Conservation (phyloP, 2,797 vertebrate genomes). For the Myioborus miniatus region DNA sequence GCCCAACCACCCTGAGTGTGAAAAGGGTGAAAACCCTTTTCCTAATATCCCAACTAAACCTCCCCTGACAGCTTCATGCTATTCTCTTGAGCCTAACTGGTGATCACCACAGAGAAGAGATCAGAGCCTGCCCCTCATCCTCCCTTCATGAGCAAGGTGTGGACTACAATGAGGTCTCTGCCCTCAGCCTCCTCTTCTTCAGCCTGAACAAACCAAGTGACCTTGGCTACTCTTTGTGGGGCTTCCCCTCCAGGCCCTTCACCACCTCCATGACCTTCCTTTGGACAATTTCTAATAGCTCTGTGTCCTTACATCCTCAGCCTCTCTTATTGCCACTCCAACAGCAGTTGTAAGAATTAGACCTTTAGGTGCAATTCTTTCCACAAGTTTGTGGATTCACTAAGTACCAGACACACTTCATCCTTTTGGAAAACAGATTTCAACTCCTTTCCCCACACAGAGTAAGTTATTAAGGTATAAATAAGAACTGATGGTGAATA, state of each 20-base stretch:
- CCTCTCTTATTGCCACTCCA: not conserved
- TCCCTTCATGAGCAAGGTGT: not conserved
- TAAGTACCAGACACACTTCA: not conserved
- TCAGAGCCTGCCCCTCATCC: not conserved
- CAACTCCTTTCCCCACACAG: not conserved
- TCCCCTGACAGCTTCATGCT: not conserved
- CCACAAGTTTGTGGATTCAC: not conserved
- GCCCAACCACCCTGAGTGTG: fast-evolving
- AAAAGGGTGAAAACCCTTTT: not conserved
- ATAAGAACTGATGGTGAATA: not conserved
- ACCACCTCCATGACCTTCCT: not conserved
- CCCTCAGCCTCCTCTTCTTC: not conserved
- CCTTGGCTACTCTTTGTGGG: not conserved
- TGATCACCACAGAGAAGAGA: not conserved
- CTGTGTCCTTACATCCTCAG: not conserved
- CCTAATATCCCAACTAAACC: not conserved
- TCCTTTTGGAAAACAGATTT: not conserved
- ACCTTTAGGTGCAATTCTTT: not conserved
- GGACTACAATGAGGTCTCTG: not conserved
- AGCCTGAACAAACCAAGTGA: not conserved
- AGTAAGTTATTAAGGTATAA: not conserved
- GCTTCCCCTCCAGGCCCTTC: not conserved
- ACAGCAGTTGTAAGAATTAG: not conserved
- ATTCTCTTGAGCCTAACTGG: not conserved
- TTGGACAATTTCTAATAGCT: not conserved